A percentile compares a stretch with the other conserved stretches of the same genome.
These are phyloP conservation scores for Neodiprion pinetum DNA, from an alignment of 1,140 invertebrate genomes.

Conservation along the genomic window DNA sequence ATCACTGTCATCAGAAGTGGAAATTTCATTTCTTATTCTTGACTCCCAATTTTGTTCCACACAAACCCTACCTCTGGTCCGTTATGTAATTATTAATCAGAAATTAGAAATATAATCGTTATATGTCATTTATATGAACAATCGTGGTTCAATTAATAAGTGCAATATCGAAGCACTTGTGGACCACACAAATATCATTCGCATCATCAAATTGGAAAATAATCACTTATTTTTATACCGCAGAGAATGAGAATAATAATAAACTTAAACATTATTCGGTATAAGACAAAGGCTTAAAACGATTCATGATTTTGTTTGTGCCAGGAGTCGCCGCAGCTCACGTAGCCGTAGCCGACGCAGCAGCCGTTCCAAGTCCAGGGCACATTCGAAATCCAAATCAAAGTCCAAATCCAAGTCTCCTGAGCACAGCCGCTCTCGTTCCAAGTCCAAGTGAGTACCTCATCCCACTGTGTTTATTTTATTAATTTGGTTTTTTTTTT, in stretches of 20 bases:
- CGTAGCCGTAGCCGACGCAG: conserved; percentile 67
- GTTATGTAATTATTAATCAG: conserved; percentile 47
- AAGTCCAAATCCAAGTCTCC: conserved; percentile 72
- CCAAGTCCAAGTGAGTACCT: conserved; percentile 64
- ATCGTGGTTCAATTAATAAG: conserved; percentile 50
- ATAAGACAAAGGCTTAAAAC: conserved; percentile 17
- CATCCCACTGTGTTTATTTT: conserved; percentile 17
- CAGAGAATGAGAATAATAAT: conserved; percentile 12
- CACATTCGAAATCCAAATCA: conserved; percentile 76
- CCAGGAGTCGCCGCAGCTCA: conserved; percentile 63
- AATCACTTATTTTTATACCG: background rate
- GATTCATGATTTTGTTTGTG: conserved; percentile 29
- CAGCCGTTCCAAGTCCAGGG: conserved; percentile 73
- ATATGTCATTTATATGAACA: no score
- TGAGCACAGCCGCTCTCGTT: conserved; percentile 68
- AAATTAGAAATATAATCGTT: conserved; percentile 61
- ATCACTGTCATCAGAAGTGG: background rate
- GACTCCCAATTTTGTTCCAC: background rate
- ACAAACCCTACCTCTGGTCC: background rate
- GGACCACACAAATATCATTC: no score
- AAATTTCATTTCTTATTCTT: conserved; percentile 11
- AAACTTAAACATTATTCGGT: background rate
- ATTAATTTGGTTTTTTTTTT: conserved; percentile 27
- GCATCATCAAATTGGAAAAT: no score
- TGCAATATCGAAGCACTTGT: conserved; percentile 35